phyloP scores from a whole-genome alignment of 2,888 invertebrate species.

The Pachymerium ferrugineum region DNA sequence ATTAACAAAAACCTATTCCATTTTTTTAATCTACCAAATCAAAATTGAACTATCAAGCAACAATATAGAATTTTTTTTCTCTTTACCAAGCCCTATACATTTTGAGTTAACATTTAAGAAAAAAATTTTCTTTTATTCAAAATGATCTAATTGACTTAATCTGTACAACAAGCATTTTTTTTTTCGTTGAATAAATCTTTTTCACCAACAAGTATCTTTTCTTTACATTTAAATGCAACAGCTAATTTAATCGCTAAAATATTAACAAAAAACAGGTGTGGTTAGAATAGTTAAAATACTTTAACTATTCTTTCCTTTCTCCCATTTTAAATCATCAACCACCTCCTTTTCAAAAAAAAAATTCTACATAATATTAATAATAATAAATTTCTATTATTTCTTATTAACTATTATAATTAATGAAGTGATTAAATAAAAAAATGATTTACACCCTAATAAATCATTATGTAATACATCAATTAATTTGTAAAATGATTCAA shows the following conservation, averaged over 20 bases:
- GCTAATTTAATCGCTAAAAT: not conserved
- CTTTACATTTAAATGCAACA: not conserved
- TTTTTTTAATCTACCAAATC: not conserved
- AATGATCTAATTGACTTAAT: not conserved
- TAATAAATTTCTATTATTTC: no score
- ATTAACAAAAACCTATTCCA: not conserved
- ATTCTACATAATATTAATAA: not conserved
- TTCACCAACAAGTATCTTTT: not conserved
- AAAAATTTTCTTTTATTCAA: not conserved
- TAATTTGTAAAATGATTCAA: not conserved
- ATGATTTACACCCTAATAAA: not conserved
- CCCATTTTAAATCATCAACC: not conserved
- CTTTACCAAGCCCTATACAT: not conserved
- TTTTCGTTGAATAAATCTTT: not conserved
- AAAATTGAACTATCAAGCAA: constrained; percentile 1
- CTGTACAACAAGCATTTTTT: constrained; percentile 14
- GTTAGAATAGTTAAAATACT: not conserved
- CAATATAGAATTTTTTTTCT: not conserved
- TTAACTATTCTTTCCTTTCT: not conserved
- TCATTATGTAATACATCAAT: not conserved
- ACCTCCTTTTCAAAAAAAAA: not conserved
- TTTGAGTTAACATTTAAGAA: not conserved
- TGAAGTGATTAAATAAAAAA: not conserved
- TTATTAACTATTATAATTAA: not conserved
- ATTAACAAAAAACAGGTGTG: not conserved